Evolutionary conservation across 2,888 invertebrate species (phyloP), one percentile per base, ranked within the genome.

Genomic region (Idaea aversata): DNA sequence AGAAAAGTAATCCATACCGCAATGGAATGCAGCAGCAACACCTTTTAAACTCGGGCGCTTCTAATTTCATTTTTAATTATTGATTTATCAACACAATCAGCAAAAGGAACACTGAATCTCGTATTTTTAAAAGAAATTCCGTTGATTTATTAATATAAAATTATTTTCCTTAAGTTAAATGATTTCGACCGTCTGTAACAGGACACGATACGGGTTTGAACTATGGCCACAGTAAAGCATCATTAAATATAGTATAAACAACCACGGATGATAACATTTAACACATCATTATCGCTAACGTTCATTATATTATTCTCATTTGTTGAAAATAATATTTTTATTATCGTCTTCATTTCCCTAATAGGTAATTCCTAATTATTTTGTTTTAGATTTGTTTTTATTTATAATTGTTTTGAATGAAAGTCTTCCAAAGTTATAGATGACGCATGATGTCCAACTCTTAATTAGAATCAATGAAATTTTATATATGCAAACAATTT

Each of bases 21-120:
- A 79, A 34, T 0, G 80, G 80, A 0, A 80, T 61, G 59, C 78
- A 81, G 10, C 71, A 75, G 58, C 76, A 79, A 61, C 78, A 81
- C 69, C 77, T 72, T 25, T 61, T 69, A 15, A 67, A 70, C 16
- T 69, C 61, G 10, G 79, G 78, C 25, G 75, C 10, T 34, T 79
- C 78, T 3, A 63, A 25, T 38, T 65, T 68, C 79, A 78, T 77
- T 67, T 70, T 47, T 34, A 34, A 61, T 10, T 47, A 10, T 58
- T 15, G 15, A 15, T 59, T 7, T 16, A 5, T 5, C 16, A 15
- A 59, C 58, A 6, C 10, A 16, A 59, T 7, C n/a, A 58, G 5
- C n/a, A 15, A 16, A 47, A 47, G 47, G 7, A 36, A 5, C 13
- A 47, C 10, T 10, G 7, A 47, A 10, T 36, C 36, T 47, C 13